Evolutionary conservation across 2,113 vertebrate genomes (phyloP).

Genomic region (Pipa parva): DNA sequence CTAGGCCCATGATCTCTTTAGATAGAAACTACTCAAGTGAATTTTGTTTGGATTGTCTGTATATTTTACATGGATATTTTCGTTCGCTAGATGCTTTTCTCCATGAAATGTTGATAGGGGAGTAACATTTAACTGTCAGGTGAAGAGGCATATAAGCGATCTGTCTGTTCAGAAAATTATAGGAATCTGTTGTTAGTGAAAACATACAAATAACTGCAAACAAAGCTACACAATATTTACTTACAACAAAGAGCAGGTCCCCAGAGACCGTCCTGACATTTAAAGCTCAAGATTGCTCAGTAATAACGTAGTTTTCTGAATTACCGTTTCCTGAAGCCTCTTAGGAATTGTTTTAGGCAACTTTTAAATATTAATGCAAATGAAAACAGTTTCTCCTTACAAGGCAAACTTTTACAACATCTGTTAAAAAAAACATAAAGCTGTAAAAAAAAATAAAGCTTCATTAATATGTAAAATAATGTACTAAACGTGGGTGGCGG

Average conservation of each 20-base stretch:
- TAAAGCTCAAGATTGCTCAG: background rate
- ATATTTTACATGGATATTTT: too few species aligned
- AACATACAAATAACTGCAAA: background rate
- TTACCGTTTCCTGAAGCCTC: background rate
- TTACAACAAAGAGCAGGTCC: background rate
- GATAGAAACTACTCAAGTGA: too few species aligned
- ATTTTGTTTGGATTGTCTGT: too few species aligned
- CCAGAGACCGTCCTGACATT: background rate
- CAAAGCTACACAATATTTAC: background rate
- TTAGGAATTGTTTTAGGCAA: background rate
- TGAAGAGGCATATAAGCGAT: slow-evolving; percentile 13
- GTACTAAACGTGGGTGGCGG: slow-evolving; percentile 11
- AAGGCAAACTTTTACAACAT: slow-evolving; percentile 36
- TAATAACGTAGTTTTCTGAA: background rate
- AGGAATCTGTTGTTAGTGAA: slow-evolving; percentile 6
- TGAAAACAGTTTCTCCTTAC: slow-evolving; percentile 38
- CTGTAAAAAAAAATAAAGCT: slow-evolving; percentile 3
- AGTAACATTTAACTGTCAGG: too few species aligned
- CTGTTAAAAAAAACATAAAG: slow-evolving; percentile 5
- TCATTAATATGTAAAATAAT: slow-evolving; percentile 35
- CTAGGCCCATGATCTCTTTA: too few species aligned
- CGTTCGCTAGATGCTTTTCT: too few species aligned
- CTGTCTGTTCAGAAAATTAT: slow-evolving; percentile 17
- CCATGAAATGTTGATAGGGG: too few species aligned
- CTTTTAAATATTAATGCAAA: slow-evolving; percentile 38